A percentile compares a stretch with the other conserved stretches of the same genome.
Conservation (phyloP, 2,888 invertebrate genomes). For the Osedax frankpressi region DNA sequence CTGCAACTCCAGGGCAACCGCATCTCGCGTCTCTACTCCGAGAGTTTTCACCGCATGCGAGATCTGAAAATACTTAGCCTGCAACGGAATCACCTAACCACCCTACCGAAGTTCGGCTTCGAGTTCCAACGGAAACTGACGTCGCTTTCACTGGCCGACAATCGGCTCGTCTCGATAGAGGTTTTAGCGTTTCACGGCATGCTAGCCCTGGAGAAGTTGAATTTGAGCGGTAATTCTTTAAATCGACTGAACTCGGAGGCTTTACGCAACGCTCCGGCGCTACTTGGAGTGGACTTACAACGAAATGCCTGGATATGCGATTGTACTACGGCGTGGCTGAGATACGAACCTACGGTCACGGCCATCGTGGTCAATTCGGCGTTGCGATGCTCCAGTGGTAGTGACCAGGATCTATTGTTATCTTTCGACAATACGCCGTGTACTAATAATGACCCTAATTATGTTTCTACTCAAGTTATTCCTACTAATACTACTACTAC, state of each 20-base stretch:
- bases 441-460: too few species aligned
- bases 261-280: background rate
- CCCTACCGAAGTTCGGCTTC: background rate
- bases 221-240: background rate
- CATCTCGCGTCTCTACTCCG: background rate
- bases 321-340: background rate
- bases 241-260: background rate
- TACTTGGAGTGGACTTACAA: background rate
- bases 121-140: slow-evolving; percentile 4
- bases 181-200: background rate
- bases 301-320: background rate
- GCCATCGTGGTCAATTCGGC: background rate
- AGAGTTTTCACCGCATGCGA: slow-evolving; percentile 1
- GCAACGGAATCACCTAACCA: background rate
- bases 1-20: slow-evolving; percentile 1
- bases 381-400: too few species aligned
- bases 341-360: background rate
- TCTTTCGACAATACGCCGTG: too few species aligned
- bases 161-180: background rate
- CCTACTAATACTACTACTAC: background rate
- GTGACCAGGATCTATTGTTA: too few species aligned
- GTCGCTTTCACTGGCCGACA: background rate
- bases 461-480: background rate
- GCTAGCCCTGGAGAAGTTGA: background rate
- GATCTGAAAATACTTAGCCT: slow-evolving; percentile 9